These are phyloP conservation scores for Iguana delicatissima DNA, from an alignment of 2,797 vertebrate genomes.

Conservation along the genomic window DNA sequence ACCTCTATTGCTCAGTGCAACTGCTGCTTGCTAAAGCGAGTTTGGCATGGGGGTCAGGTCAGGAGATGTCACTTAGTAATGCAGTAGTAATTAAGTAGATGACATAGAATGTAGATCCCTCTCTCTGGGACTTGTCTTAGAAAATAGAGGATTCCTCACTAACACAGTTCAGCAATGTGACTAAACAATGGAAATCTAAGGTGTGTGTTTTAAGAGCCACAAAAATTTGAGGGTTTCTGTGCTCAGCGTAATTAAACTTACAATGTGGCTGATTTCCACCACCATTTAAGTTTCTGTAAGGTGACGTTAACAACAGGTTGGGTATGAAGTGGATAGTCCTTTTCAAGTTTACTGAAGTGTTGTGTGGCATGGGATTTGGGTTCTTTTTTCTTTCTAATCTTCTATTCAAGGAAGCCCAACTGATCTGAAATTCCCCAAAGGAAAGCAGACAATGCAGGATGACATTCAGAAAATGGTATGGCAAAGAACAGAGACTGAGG, in stretches of 20 bases:
- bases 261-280: not conserved
- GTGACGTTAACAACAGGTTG: not conserved
- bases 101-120: too few species aligned
- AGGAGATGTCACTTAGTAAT: too few species aligned
- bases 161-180: not conserved
- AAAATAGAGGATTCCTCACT: not conserved
- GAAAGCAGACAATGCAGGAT: not conserved
- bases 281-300: not conserved
- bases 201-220: not conserved
- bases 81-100: too few species aligned
- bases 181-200: not conserved
- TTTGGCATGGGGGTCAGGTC: too few species aligned
- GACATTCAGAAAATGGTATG: not conserved
- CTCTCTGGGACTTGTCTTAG: not conserved
- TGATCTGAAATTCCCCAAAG: slow-evolving; percentile 19
- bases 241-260: not conserved
- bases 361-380: not conserved
- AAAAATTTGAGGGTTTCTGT: not conserved
- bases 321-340: accelerated
- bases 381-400: slow-evolving; percentile 41
- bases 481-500: not conserved
- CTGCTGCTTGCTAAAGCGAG: too few species aligned
- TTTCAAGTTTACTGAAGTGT: slow-evolving; percentile 36
- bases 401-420: slow-evolving; percentile 23
- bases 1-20: too few species aligned